Percentiles rank a stretch among this genome's conserved stretches.
Conservation (phyloP, 2,888 invertebrate species). For the Phoenoteleia sp. region DNA sequence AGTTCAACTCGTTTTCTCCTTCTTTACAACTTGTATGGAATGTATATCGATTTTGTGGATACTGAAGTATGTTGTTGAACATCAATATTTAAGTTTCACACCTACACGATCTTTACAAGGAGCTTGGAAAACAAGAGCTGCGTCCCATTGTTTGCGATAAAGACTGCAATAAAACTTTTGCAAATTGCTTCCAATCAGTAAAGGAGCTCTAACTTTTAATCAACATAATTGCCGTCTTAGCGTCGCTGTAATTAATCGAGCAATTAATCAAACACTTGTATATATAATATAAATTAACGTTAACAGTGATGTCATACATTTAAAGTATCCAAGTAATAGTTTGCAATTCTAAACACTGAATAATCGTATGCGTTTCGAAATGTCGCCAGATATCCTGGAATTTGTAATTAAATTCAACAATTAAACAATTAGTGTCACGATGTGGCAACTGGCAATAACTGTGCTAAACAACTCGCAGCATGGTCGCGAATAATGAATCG, state of each 20-base stretch:
- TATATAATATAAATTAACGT: too few species aligned
- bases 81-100: not conserved
- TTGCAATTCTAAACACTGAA: conserved; percentile 7
- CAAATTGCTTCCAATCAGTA: too few species aligned
- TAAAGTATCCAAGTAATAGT: too few species aligned
- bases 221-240: too few species aligned
- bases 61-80: not conserved
- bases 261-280: too few species aligned
- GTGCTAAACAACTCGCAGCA: conserved; percentile 26
- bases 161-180: too few species aligned
- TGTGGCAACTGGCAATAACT: conserved; percentile 23
- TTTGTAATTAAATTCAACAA: conserved; percentile 44
- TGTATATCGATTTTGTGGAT: not conserved
- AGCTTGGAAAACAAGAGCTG: not conserved
- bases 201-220: too few species aligned
- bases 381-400: not conserved
- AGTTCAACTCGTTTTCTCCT: too few species aligned
- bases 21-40: too few species aligned
- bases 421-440: conserved; percentile 30
- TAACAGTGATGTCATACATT: too few species aligned
- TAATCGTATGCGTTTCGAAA: not conserved
- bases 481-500: conserved; percentile 34
- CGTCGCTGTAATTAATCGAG: too few species aligned
- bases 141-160: too few species aligned
- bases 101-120: not conserved